These are phyloP conservation scores for Leucophenga varia DNA, from an alignment of 1,140 invertebrate genomes.

Conservation along the genomic window DNA sequence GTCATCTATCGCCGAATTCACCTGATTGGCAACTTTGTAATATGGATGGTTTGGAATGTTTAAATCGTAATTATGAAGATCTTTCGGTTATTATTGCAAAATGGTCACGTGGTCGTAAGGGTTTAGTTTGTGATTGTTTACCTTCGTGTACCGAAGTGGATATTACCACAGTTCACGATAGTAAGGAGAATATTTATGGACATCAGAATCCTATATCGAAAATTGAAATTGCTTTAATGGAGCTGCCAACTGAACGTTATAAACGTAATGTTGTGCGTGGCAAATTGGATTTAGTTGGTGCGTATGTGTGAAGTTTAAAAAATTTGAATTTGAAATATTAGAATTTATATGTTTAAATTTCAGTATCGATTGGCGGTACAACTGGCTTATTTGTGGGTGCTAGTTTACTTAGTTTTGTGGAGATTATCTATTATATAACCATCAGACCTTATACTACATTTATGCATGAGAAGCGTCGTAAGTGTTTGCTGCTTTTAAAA, in stretches of 20 bases:
- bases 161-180: conserved; percentile 61
- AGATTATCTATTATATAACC: conserved; percentile 61
- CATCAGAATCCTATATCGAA: conserved; percentile 51
- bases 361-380: conserved; percentile 67
- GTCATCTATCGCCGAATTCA: conserved; percentile 67
- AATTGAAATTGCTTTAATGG: conserved; percentile 60
- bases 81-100: conserved; percentile 63
- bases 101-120: conserved; percentile 53
- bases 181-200: conserved; percentile 53
- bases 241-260: conserved; percentile 63
- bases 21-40: conserved; percentile 59
- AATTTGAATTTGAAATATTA: not conserved
- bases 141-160: conserved; percentile 67
- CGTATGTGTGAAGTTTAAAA: conserved; percentile 17
- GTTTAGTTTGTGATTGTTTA: conserved; percentile 64
- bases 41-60: conserved; percentile 62
- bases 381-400: conserved; percentile 65
- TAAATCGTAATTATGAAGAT: conserved; percentile 63
- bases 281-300: conserved; percentile 65
- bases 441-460: conserved; percentile 55
- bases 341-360: not conserved
- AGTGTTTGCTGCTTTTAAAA: no score
- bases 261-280: conserved; percentile 65
- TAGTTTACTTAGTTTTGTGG: conserved; percentile 65
- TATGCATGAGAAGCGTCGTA: conserved; percentile 33